These are phyloP conservation scores for Aleiodes alternator DNA, from an alignment of 2,888 invertebrate species.

Conservation along the genomic window DNA sequence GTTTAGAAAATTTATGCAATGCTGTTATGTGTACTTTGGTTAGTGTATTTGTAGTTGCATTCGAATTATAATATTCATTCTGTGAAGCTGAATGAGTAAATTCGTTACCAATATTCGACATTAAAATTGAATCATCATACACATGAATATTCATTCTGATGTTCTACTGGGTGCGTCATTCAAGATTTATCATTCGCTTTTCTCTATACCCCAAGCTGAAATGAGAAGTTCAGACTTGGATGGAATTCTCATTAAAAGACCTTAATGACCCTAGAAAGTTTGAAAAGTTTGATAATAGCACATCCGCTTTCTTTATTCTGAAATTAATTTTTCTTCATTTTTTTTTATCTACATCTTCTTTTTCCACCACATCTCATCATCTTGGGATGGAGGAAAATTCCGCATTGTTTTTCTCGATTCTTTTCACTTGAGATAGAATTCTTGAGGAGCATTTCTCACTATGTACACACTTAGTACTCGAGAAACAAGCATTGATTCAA, in stretches of 20 bases:
- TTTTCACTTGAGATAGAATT: not conserved
- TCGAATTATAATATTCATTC: not conserved
- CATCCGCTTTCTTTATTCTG: slow-evolving; percentile 16
- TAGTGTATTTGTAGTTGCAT: slow-evolving; percentile 30
- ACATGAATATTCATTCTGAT: slow-evolving; percentile 58
- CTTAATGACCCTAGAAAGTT: slow-evolving; percentile 52
- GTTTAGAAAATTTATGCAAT: not conserved
- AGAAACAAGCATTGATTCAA: slow-evolving; percentile 32
- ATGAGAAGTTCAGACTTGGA: slow-evolving; percentile 25
- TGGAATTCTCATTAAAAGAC: slow-evolving; percentile 57
- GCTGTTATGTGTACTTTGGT: not conserved
- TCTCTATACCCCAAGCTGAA: not conserved
- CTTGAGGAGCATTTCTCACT: slow-evolving; percentile 9
- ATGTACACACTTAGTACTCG: not conserved
- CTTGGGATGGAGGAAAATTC: not conserved
- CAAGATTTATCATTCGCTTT: slow-evolving; percentile 7
- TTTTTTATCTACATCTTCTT: not conserved
- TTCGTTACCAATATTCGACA: slow-evolving; percentile 59
- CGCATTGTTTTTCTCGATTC: not conserved
- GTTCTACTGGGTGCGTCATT: not conserved
- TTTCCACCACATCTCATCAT: not conserved
- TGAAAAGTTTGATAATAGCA: slow-evolving; percentile 26
- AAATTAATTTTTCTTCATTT: slow-evolving; percentile 32
- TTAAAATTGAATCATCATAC: slow-evolving; percentile 58
- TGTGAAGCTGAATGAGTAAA: slow-evolving; percentile 57